Conservation (phyloP, 2,888 invertebrate species). For the Chironomus tentans region DNA sequence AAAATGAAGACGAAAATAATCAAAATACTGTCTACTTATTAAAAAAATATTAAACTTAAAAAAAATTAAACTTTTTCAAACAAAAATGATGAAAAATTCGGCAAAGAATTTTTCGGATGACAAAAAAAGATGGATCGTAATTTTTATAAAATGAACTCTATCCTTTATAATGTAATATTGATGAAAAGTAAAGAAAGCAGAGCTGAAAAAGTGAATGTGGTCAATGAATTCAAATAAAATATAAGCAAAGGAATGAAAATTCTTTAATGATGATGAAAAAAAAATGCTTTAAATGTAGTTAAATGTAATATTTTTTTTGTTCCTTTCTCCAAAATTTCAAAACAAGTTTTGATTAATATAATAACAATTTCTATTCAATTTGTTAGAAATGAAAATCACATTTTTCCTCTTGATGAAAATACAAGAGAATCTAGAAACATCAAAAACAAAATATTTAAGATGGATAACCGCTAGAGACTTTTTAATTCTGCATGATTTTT, state of each 20-base stretch:
- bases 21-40: no score
- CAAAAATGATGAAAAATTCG: not conserved
- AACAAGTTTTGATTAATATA: no score
- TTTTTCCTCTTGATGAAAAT: no score
- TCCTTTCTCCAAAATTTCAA: not conserved
- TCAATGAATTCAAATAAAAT: constrained; percentile 15
- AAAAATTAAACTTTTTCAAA: not conserved
- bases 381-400: no score
- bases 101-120: not conserved
- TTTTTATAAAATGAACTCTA: constrained; percentile 26
- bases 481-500: not conserved
- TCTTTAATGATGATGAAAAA: not conserved
- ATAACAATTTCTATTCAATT: no score
- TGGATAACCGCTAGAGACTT: not conserved
- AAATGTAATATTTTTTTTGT: constrained; percentile 22
- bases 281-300: constrained; percentile 26
- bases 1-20: no score
- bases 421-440: not conserved
- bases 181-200: not conserved
- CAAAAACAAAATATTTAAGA: not conserved
- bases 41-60: no score
- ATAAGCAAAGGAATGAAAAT: not conserved
- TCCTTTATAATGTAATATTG: not conserved
- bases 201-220: constrained; percentile 12
- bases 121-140: constrained; percentile 5